Conservation (phyloP, 2,888 invertebrate species). For the Cybosia mesomella region DNA sequence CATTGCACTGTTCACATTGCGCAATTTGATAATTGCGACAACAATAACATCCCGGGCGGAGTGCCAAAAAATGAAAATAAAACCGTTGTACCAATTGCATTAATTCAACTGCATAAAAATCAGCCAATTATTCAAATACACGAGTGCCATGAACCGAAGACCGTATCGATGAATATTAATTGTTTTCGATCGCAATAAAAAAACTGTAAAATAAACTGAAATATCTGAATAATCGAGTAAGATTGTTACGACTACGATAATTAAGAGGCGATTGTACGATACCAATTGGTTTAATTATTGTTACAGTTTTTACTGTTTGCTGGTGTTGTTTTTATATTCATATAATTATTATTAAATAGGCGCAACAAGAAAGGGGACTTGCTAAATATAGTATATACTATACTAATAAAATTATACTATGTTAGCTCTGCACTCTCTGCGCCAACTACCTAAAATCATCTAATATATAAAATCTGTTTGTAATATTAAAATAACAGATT, state of each 20-base stretch:
- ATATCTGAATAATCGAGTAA: constrained; percentile 60
- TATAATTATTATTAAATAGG: too few species aligned
- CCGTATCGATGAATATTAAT: constrained; percentile 84
- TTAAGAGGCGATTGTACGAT: constrained; percentile 48
- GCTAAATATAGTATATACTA: too few species aligned
- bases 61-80: constrained; percentile 68
- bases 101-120: constrained; percentile 86
- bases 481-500: too few species aligned
- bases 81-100: constrained; percentile 81
- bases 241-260: constrained; percentile 48
- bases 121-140: constrained; percentile 86
- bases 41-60: constrained; percentile 54
- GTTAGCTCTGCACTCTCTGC: too few species aligned
- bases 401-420: too few species aligned
- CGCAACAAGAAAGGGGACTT: too few species aligned
- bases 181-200: constrained; percentile 73
- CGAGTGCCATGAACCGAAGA: constrained; percentile 75
- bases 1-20: neutral
- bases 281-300: constrained; percentile 7
- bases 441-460: too few species aligned
- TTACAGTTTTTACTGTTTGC: neutral
- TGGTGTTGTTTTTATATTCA: neutral
- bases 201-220: constrained; percentile 60
- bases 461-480: too few species aligned
- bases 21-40: constrained; percentile 31